These are phyloP conservation scores for Ictalurus furcatus DNA, from an alignment of 2,113 vertebrate genomes.

Conservation along the genomic window DNA sequence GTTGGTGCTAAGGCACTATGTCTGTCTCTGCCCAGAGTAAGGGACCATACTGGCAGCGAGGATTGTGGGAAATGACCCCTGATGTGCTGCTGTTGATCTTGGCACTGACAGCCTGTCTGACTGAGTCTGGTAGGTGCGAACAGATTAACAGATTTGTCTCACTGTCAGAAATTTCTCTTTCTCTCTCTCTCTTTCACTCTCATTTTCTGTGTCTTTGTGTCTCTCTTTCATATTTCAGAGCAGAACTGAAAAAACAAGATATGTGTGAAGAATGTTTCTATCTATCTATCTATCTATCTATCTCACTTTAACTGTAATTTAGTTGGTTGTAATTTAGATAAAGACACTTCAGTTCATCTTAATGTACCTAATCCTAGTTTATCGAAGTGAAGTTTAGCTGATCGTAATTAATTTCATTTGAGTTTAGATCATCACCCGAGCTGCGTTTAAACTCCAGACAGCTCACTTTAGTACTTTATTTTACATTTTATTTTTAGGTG, in stretches of 20 bases:
- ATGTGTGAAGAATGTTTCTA: not conserved
- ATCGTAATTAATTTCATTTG: not conserved
- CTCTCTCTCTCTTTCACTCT: constrained; percentile 1
- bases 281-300: not conserved
- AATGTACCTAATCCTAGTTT: not conserved
- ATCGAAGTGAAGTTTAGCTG: not conserved
- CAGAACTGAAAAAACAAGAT: not conserved
- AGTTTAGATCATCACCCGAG: not conserved
- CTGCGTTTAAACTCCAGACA: not conserved
- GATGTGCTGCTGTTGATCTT: constrained; percentile 36
- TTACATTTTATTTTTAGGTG: not conserved
- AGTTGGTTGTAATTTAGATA: not conserved
- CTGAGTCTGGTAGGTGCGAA: constrained; percentile 43
- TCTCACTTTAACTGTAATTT: not conserved
- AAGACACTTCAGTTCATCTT: not conserved
- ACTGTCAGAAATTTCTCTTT: constrained; percentile 14
- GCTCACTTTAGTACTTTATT: not conserved
- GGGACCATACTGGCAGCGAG: constrained; percentile 26
- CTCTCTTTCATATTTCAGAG: not conserved
- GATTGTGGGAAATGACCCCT: constrained; percentile 49
- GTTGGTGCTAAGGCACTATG: constrained; percentile 40
- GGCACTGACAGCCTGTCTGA: constrained; percentile 41
- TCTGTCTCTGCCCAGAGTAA: constrained; percentile 25
- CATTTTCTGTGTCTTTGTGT: not conserved
- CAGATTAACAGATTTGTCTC: not conserved